Conservation (phyloP, 2,113 vertebrate species). For the Grammomys surdaster region DNA sequence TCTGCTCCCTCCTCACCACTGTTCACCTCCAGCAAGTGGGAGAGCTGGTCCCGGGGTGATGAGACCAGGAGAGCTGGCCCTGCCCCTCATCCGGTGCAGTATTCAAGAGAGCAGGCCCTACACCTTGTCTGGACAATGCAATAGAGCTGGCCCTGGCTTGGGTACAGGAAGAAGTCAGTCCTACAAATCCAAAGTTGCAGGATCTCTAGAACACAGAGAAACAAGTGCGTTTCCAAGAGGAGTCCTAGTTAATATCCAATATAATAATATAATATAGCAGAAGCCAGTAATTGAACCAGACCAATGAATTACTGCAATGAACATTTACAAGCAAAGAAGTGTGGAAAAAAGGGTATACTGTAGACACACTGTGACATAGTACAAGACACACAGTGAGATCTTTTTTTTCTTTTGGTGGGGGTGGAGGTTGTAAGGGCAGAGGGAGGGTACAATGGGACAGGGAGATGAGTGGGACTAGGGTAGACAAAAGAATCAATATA, state of each 20-base stretch:
- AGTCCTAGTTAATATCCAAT: neutral
- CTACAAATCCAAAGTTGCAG: neutral
- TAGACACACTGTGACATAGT: neutral
- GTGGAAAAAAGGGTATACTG: neutral
- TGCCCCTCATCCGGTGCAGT: neutral
- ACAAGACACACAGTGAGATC: neutral
- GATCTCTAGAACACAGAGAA: neutral
- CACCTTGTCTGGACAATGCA: neutral
- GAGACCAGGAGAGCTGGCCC: neutral
- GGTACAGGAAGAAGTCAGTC: neutral
- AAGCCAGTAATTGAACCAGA: neutral
- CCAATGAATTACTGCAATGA: neutral
- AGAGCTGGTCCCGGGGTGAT: too few species aligned
- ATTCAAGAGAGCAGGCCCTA: neutral
- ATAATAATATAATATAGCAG: neutral
- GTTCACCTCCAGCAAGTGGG: neutral
- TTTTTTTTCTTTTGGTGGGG: neutral
- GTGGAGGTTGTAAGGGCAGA: neutral
- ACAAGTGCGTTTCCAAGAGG: neutral
- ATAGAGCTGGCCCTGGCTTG: neutral
- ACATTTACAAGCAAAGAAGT: neutral
- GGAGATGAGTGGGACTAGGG: neutral
- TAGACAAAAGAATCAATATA: neutral
- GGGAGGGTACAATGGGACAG: neutral
- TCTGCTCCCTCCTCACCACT: neutral